Evolutionary conservation across 2,113 vertebrate genomes (phyloP).

Genomic region (Propithecus coquereli): DNA sequence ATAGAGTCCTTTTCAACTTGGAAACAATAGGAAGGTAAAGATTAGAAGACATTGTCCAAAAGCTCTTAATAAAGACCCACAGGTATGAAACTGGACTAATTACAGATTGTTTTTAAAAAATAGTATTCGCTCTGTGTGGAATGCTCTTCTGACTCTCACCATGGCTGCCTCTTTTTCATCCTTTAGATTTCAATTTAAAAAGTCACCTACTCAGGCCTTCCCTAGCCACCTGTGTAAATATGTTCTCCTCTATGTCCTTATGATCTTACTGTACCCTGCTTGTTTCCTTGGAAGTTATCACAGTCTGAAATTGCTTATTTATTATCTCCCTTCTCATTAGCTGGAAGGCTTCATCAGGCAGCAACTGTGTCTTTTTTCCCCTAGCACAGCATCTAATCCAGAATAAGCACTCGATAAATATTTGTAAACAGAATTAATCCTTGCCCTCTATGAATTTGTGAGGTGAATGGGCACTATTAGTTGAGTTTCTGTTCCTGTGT

Average conservation of each 20-base stretch:
- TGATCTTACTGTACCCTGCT: neutral
- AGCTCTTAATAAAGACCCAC: neutral
- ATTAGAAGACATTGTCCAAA: neutral
- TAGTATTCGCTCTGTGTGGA: accelerated
- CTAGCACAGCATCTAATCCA: neutral
- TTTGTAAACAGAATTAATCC: neutral
- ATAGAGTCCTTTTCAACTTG: neutral
- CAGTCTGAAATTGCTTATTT: neutral
- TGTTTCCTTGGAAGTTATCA: neutral
- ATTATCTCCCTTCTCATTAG: accelerated
- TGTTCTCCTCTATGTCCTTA: no score
- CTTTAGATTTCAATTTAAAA: neutral
- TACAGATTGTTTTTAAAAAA: neutral
- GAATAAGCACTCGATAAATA: neutral
- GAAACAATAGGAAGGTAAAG: neutral
- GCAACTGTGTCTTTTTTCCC: neutral
- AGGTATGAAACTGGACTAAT: neutral
- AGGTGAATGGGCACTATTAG: neutral
- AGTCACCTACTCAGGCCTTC: neutral
- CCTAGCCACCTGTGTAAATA: neutral
- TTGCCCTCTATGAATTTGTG: neutral
- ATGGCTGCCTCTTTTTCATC: neutral
- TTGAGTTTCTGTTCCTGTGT: neutral
- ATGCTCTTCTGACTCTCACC: neutral
- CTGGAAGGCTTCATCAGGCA: neutral